These are phyloP conservation scores for Petrocephalus zakoni DNA, from an alignment of 2,113 vertebrate species.

Conservation along the genomic window DNA sequence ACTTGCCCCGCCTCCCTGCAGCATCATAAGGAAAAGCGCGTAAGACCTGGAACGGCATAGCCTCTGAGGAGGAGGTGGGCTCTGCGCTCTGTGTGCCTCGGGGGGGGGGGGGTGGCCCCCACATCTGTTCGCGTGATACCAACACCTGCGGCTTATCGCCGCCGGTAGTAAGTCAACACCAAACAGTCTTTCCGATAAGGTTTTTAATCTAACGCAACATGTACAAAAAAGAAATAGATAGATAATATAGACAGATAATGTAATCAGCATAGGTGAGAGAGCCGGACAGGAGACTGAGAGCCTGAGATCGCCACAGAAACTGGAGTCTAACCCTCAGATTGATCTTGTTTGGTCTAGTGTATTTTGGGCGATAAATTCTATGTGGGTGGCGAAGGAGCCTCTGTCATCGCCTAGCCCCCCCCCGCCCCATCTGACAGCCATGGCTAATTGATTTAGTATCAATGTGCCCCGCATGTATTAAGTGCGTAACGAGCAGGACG, in stretches of 20 bases:
- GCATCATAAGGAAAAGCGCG: not conserved
- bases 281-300: not conserved
- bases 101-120: not conserved
- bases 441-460: slow-evolving; percentile 4
- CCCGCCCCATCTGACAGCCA: not conserved
- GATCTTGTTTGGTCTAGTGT: not conserved
- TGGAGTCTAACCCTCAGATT: not conserved
- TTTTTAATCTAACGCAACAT: not conserved
- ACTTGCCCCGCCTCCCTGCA: not conserved
- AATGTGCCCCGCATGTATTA: not conserved
- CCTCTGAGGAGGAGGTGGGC: not conserved
- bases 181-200: not conserved
- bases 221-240: not conserved
- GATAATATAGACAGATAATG: not conserved
- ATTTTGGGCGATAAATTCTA: not conserved
- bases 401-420: not conserved
- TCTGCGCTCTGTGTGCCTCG: not conserved
- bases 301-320: not conserved
- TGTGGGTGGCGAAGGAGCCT: not conserved
- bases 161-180: not conserved
- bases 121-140: not conserved
- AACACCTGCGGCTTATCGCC: not conserved
- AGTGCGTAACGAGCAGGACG: not conserved
- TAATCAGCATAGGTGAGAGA: not conserved
- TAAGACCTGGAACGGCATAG: not conserved